Percentiles rank a stretch among this genome's conserved stretches.
These are phyloP conservation scores for Rhinopomastus cyanomelas DNA, from an alignment of 2,113 vertebrate species.

Conservation along the genomic window DNA sequence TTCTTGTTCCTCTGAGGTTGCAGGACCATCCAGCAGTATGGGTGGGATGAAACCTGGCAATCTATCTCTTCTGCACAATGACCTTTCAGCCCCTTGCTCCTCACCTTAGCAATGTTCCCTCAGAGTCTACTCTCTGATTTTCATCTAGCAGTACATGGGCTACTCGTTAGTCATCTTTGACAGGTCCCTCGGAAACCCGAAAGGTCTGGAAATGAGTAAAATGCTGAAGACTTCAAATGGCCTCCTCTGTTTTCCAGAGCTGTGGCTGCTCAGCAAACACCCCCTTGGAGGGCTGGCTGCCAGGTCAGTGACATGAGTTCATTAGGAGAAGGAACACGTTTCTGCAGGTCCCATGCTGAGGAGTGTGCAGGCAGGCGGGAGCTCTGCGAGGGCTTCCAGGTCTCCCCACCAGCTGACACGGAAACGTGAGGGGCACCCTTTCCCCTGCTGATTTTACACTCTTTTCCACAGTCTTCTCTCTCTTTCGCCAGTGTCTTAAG, in stretches of 20 bases:
- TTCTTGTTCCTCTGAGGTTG: not conserved
- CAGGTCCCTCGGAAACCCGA: not conserved
- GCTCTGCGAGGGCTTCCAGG: not conserved
- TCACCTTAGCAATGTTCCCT: not conserved
- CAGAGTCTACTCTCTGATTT: not conserved
- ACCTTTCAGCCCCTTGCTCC: not conserved
- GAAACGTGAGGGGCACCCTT: not conserved
- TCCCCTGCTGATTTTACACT: not conserved
- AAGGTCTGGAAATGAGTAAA: not conserved
- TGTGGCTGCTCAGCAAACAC: conserved; percentile 16
- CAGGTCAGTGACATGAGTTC: not conserved
- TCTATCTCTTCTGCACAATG: not conserved
- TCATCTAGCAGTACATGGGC: not conserved
- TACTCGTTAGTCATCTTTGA: not conserved
- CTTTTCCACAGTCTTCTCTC: not conserved
- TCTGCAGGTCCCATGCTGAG: conserved; percentile 25
- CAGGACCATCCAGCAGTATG: not conserved
- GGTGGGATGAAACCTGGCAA: not conserved
- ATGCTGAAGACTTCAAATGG: not conserved
- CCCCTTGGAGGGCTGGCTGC: not conserved
- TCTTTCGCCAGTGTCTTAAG: conserved; percentile 4
- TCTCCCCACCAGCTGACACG: not conserved
- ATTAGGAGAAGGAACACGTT: not conserved
- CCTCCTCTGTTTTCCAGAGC: not conserved
- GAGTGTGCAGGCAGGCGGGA: not conserved